A percentile compares a stretch with the other conserved stretches of the same genome.
Conservation (phyloP, 2,888 invertebrate genomes). For the Odiellus spinosus region DNA sequence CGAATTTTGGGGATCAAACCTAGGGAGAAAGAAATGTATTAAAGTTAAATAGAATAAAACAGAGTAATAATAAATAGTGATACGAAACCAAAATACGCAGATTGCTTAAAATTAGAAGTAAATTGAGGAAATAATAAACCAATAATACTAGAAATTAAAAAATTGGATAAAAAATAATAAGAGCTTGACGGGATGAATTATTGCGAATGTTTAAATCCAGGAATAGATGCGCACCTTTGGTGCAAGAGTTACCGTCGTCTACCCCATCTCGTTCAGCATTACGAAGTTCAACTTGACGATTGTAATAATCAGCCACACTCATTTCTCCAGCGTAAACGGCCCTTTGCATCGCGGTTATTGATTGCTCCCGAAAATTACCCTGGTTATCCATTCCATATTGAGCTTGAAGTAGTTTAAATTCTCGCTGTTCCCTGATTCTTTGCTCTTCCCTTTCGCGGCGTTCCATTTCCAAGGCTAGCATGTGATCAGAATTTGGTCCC, state of each 20-base stretch:
- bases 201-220: too few relatives aligned
- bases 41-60: conserved; percentile 1
- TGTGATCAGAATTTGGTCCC: conserved; percentile 32
- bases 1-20: conserved; percentile 27
- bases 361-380: conserved; percentile 60
- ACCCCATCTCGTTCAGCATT: conserved; percentile 59
- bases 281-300: conserved; percentile 55
- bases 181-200: too few relatives aligned
- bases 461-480: conserved; percentile 40
- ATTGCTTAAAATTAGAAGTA: background rate
- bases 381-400: conserved; percentile 82
- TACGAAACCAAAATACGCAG: background rate
- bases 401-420: conserved; percentile 61
- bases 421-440: conserved; percentile 54
- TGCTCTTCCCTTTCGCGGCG: conserved; percentile 48
- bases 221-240: conserved; percentile 41
- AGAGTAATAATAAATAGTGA: background rate
- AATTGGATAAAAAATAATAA: too few relatives aligned
- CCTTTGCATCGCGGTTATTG: conserved; percentile 55
- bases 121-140: too few relatives aligned
- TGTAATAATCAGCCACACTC: conserved; percentile 69
- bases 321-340: conserved; percentile 74
- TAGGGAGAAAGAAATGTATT: conserved; percentile 19
- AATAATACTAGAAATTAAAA: too few relatives aligned
- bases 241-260: conserved; percentile 65